Percentiles rank a stretch among this genome's conserved stretches.
phyloP scores from a whole-genome alignment of 2,113 vertebrate genomes.

The Epinephelus moara region DNA sequence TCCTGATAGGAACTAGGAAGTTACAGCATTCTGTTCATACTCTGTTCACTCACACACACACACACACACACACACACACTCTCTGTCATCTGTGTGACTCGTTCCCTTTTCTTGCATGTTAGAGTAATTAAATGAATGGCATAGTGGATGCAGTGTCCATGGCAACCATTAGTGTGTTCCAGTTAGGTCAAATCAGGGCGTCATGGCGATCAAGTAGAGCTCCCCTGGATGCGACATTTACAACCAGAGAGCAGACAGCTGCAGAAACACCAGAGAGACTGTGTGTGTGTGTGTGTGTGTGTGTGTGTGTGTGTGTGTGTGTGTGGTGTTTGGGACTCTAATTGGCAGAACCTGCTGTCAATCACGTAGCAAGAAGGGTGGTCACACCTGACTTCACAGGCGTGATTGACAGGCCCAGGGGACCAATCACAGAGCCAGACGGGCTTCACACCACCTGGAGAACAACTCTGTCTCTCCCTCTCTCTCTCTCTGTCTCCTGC shows the following conservation, averaged over 20 bases:
- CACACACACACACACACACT: too few relatives aligned
- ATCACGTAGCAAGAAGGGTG: constrained; percentile 59
- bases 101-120: too few relatives aligned
- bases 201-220: constrained; percentile 30
- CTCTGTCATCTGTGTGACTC: too few relatives aligned
- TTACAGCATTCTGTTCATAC: too few relatives aligned
- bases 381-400: constrained; percentile 75
- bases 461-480: neutral
- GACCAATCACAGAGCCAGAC: constrained; percentile 73
- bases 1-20: too few relatives aligned
- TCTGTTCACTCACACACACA: too few relatives aligned
- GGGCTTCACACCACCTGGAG: constrained; percentile 63
- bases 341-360: constrained; percentile 76
- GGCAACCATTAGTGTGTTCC: constrained; percentile 33
- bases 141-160: constrained; percentile 23
- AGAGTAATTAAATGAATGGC: too few relatives aligned
- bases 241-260: constrained; percentile 56
- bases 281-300: constrained; percentile 36
- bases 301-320: constrained; percentile 17
- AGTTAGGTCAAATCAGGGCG: constrained; percentile 13
- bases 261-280: constrained; percentile 22
- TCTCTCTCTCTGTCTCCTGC: neutral
- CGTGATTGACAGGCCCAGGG: constrained; percentile 72
- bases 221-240: constrained; percentile 57
- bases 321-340: constrained; percentile 48